Evolutionary conservation across 2,113 vertebrate genomes (phyloP).

Genomic region (Glaucidium brasilianum): DNA sequence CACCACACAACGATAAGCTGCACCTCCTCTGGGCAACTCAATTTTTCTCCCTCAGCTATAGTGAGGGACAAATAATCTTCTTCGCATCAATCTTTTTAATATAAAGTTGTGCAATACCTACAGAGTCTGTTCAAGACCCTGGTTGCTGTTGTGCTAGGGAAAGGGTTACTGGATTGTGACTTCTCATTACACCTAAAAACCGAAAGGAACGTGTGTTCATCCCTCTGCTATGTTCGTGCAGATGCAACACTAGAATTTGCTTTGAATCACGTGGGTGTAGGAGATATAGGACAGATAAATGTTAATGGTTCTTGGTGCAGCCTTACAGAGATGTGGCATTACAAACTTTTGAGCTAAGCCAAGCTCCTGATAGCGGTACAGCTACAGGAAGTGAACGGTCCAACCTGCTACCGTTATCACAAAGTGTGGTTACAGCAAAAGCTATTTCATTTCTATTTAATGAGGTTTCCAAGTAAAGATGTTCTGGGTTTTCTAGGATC

Average conservation of each 20-base stretch:
- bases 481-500: slow-evolving; percentile 14
- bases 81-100: not conserved
- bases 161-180: not conserved
- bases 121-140: not conserved
- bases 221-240: not conserved
- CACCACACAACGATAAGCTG: not conserved
- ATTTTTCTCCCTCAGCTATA: not conserved
- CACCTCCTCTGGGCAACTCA: not conserved
- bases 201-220: not conserved
- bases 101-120: not conserved
- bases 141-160: not conserved
- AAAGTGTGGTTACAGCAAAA: not conserved
- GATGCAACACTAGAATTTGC: not conserved
- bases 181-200: not conserved
- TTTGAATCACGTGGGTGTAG: not conserved
- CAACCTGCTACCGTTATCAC: not conserved
- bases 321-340: not conserved
- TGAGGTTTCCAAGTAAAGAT: slow-evolving; percentile 47
- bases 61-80: not conserved
- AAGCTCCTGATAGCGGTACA: rapidly evolving
- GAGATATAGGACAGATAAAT: not conserved
- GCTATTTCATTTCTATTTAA: slow-evolving; percentile 4
- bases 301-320: not conserved
- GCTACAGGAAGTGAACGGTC: not conserved
- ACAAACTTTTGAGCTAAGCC: not conserved